phyloP scores from a whole-genome alignment of 2,888 invertebrate genomes.

The Chrysotoxum bicinctum region DNA sequence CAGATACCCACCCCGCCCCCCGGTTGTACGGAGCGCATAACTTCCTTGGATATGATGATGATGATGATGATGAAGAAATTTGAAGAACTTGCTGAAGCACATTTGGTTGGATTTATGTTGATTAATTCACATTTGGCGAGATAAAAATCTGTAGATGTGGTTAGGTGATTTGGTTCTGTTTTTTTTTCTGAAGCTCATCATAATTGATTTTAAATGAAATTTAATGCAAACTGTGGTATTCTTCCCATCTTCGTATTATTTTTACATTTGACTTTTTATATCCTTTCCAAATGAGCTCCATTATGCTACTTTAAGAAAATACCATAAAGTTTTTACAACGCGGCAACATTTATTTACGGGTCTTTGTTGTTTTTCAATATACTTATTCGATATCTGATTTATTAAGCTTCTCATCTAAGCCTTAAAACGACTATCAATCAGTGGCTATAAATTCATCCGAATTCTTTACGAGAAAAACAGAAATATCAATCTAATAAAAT shows the following conservation, averaged over 20 bases:
- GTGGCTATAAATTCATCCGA: conserved; percentile 35
- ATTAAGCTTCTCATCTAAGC: conserved; percentile 5
- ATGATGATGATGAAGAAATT: conserved; percentile 47
- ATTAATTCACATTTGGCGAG: conserved; percentile 62
- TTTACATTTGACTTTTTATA: conserved; percentile 35
- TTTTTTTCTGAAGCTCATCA: conserved; percentile 16
- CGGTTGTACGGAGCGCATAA: not conserved
- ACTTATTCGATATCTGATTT: not conserved
- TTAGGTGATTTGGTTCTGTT: not conserved
- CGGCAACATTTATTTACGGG: conserved; percentile 2
- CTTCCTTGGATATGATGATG: conserved; percentile 14
- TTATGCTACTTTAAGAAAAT: conserved; percentile 34
- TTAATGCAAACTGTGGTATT: conserved; percentile 53
- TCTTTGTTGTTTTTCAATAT: not conserved
- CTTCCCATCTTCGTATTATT: not conserved
- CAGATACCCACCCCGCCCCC: not conserved
- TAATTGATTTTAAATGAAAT: conserved; percentile 68
- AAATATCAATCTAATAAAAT: conserved; percentile 44
- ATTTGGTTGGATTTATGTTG: conserved; percentile 70
- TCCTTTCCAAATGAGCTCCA: conserved; percentile 24
- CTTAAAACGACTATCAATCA: conserved; percentile 39
- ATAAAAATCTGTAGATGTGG: not conserved
- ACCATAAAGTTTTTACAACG: conserved; percentile 37
- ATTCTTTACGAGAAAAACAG: conserved; percentile 27
- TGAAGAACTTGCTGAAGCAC: conserved; percentile 64